Evolutionary conservation across 2,888 invertebrate genomes (phyloP).

Genomic region (Germaria angustata): DNA sequence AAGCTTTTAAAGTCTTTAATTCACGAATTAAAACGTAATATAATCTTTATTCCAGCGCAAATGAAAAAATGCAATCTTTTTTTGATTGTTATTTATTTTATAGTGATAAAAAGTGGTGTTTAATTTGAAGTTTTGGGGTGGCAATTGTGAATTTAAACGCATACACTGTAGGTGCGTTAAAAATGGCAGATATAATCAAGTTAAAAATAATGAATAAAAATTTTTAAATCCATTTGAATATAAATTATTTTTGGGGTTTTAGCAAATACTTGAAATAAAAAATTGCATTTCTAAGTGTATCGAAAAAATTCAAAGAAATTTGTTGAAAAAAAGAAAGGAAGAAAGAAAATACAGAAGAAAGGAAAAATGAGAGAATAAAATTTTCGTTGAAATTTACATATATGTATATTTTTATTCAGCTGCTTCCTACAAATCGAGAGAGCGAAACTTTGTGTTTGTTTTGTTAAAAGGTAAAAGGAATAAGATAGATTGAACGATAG

Average conservation of each 20-base stretch:
- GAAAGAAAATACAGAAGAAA: conserved; percentile 29
- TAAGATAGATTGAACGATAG: conserved; percentile 1
- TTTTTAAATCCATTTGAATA: neutral
- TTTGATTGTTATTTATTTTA: neutral
- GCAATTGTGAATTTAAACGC: neutral
- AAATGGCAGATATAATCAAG: neutral
- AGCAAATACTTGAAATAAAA: neutral
- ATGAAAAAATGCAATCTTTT: neutral
- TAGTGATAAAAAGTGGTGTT: conserved; percentile 1
- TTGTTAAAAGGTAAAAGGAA: conserved; percentile 28
- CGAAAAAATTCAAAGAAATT: conserved; percentile 1
- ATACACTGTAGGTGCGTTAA: neutral
- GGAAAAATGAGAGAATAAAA: conserved; percentile 28
- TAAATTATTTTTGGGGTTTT: conserved; percentile 5
- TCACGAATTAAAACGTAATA: too few relatives aligned
- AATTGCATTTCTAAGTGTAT: conserved; percentile 33
- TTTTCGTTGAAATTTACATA: conserved; percentile 22
- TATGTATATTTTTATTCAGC: conserved; percentile 41
- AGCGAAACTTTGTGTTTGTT: conserved; percentile 36
- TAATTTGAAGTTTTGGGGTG: neutral
- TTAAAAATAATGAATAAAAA: too few relatives aligned
- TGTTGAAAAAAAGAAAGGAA: neutral
- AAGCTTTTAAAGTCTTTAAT: too few relatives aligned
- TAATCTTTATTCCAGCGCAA: too few relatives aligned
- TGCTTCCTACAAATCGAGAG: neutral